Base-by-base conservation (phyloP, 2,888 invertebrate genomes). In the Agrypnus murinus region DNA sequence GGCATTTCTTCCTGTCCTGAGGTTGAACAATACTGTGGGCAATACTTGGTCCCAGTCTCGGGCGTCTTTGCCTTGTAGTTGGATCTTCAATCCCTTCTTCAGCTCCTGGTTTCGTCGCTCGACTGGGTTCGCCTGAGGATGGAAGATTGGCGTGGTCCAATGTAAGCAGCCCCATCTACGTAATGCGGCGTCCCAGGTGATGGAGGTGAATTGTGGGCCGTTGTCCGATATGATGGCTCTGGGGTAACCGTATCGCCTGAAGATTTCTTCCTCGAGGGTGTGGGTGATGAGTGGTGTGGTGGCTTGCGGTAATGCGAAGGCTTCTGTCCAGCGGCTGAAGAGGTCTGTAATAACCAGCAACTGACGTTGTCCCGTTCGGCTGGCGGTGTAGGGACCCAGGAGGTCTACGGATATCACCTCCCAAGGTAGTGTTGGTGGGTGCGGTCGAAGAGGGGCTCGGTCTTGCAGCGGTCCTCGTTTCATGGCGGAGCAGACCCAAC, bases 61-160 rank as follows among this genome's bases (percentile, higher is more conserved):
- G n/a, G n/a, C n/a, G n/a, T 19, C n/a, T 45, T 6, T 1, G 14
- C 7, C 6, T 5, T 2, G 25, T 25, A 3, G 25, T 2, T 25
- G 45, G 31, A 45, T 38, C 0, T 46, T 17, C 2, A 78, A 53
- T 0, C 74, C 75, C 67, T 78, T 76, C 43, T 79, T 79, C 0
- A 80, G 69, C 17, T 77, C 77, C 32, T 79, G 78, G 45, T 77
- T 78, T 3, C 77, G 58, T 5, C 77, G 15, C 50, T 80, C 74
- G 1, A 71, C 72, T 1, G 77, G 75, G 50, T 77, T 78, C 1
- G 77, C 77, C 32, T 63, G 64, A 0, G 77, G 77, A 45, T 79
- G 77, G 50, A 78, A 77, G 0, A 72, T 67, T 0, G 79, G 68
- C 0, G 77, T 80, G 0, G 75, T 75, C 74, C 77, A 79, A 0